phyloP scores from a whole-genome alignment of 1,140 invertebrate genomes.

The Tenebrio molitor region DNA sequence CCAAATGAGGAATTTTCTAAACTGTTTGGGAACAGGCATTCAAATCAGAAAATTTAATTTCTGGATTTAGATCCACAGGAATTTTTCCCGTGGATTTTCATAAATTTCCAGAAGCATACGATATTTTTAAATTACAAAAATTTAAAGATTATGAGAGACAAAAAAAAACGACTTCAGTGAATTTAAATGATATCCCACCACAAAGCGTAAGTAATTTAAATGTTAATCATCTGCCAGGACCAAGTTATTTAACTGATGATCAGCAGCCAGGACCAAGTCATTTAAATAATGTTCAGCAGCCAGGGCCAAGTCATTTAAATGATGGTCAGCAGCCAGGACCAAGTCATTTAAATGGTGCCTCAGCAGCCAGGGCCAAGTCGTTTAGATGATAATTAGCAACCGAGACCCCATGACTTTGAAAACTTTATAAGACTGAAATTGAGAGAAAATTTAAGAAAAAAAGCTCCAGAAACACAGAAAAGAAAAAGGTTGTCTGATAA shows the following conservation, averaged over 20 bases:
- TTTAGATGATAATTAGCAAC: background rate
- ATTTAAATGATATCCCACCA: too few species aligned
- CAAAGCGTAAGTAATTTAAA: too few species aligned
- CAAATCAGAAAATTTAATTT: background rate
- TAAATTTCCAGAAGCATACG: conserved; percentile 15
- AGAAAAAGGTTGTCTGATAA: background rate
- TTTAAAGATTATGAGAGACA: too few species aligned
- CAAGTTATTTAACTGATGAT: too few species aligned
- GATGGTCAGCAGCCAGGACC: too few species aligned
- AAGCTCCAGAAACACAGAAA: background rate
- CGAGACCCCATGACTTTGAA: background rate
- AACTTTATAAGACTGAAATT: conserved; percentile 3
- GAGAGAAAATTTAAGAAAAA: background rate
- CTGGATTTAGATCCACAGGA: background rate
- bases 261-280: too few species aligned
- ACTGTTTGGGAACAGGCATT: background rate
- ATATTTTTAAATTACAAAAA: background rate
- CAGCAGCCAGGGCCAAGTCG: background rate
- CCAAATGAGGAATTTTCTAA: conserved; percentile 11
- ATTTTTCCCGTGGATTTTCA: conserved; percentile 6
- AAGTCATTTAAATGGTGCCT: background rate
- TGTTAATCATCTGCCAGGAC: too few species aligned
- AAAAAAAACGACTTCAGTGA: too few species aligned
- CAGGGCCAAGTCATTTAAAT: too few species aligned
- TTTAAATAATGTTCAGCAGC: background rate